Base-by-base conservation (phyloP, 2,888 invertebrate species). In the Drosophila siamana region DNA sequence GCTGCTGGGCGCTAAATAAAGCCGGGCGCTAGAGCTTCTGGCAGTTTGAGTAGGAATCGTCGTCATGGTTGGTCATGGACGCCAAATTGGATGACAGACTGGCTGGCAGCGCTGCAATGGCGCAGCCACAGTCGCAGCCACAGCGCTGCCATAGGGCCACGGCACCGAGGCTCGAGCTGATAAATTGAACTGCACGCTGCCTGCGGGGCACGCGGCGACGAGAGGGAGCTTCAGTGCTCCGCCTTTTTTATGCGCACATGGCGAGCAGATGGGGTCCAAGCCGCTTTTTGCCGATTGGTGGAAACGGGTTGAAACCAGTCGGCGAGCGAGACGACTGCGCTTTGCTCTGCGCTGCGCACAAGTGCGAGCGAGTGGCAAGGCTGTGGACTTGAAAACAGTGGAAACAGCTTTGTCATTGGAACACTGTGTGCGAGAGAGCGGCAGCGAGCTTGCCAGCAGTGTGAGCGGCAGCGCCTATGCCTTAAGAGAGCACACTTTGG, bases 41-140 rank as follows among this genome's bases (percentile, higher is more conserved):
- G 19, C 19, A 69, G 56, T 30, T 11, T 8, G 28, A 43, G 54
- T 60, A 28, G 50, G 50, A 73, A 51, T 69, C 86, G 88, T 88
- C 85, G 85, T 88, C 85, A 85, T 87, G 76, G 73, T 90, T 89
- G 90, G 89, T 87, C 89, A 89, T 89, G 90, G 89, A 89, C 89
- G 87, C 88, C 90, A 84, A 87, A 83, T 89, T 51, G 87, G 80
- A 79, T 89, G 85, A 89, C 88, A 84, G 85, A 84, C 83, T 73
- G 68, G 51, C 82, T 60, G 82, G 77, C 78, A 70, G 75, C 54
- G 44, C 71, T 54, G 72, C 72, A 68, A 79, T 75, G 74, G 80
- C 79, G 80, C 72, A 59, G 69, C 72, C 51, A 54, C 59, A 50
- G 65, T 55, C 79, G 80, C 72, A 59, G 69, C 72, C 51, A 54